Percentiles rank a stretch among this genome's conserved stretches.
These are phyloP conservation scores for Neosalanx taihuensis DNA, from an alignment of 2,797 vertebrate species.

Conservation along the genomic window DNA sequence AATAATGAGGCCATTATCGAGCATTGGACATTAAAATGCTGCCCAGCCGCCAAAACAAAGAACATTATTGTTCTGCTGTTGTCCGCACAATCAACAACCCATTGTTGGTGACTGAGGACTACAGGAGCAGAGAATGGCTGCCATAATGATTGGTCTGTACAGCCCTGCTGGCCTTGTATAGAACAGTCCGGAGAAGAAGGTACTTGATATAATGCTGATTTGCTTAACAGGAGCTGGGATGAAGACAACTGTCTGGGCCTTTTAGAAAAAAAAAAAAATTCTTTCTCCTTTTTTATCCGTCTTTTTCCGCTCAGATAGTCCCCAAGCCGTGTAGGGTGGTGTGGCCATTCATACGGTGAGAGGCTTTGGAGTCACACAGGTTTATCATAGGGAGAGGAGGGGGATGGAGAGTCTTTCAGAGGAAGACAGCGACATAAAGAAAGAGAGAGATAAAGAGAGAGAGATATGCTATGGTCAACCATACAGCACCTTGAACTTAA, in stretches of 20 bases:
- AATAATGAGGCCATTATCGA: conserved; percentile 99
- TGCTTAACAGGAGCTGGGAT: conserved; percentile 84
- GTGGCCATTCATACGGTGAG: conserved; percentile 63
- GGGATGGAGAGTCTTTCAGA: not conserved
- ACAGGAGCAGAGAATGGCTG: conserved; percentile 87
- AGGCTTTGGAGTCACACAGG: conserved; percentile 66
- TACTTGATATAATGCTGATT: conserved; percentile 91
- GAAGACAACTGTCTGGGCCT: conserved; percentile 86
- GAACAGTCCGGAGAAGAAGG: conserved; percentile 88
- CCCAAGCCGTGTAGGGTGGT: conserved; percentile 57
- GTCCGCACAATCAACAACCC: conserved; percentile 99
- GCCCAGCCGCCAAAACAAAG: conserved; percentile 93
- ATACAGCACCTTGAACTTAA: too few species aligned
- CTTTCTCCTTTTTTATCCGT: conserved; percentile 58
- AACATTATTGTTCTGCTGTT: conserved; percentile 94
- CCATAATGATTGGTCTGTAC: conserved; percentile 94
- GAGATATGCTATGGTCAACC: too few species aligned
- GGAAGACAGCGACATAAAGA: too few species aligned
- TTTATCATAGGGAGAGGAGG: conserved; percentile 50
- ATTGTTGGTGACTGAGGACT: conserved; percentile 97
- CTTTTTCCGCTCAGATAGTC: conserved; percentile 64
- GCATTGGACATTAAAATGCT: conserved; percentile 92
- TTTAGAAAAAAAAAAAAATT: conserved; percentile 57
- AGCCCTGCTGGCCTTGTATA: conserved; percentile 84
- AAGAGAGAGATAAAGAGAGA: too few species aligned